phyloP scores from a whole-genome alignment of 2,797 vertebrate genomes.

The Anguilla obscura region DNA sequence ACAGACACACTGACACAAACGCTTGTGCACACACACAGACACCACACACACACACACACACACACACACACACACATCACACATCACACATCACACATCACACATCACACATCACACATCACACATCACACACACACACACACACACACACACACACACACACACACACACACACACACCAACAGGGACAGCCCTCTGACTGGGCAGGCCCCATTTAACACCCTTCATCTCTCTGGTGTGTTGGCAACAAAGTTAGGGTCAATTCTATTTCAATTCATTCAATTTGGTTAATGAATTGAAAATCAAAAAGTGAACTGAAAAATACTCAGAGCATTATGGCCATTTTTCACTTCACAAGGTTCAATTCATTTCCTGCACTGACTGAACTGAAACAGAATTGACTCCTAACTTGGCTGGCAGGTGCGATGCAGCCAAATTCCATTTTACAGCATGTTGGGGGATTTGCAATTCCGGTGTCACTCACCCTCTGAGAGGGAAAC shows the following conservation, averaged over 20 bases:
- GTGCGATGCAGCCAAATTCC: conserved; percentile 2
- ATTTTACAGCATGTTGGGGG: conserved; percentile 24
- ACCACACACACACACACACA: background rate
- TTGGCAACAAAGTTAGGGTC: conserved; percentile 10
- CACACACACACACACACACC: background rate
- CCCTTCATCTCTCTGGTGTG: background rate
- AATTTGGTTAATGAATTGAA: background rate
- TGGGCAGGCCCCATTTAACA: background rate
- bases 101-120: background rate
- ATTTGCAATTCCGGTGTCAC: background rate
- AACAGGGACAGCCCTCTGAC: background rate
- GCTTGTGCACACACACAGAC: background rate
- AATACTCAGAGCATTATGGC: background rate
- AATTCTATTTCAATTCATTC: conserved; percentile 1
- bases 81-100: background rate
- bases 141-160: background rate
- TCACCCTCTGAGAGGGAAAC: background rate
- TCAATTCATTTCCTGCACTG: background rate
- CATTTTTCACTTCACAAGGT: conserved; percentile 9
- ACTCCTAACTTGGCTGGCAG: conserved; percentile 14
- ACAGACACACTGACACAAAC: conserved; percentile 3
- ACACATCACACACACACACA: background rate
- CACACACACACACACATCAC: background rate
- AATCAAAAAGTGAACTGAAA: background rate
- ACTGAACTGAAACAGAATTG: background rate